Evolutionary conservation across 2,797 vertebrate species (phyloP).

Genomic region (Pithecia hirsuta): DNA sequence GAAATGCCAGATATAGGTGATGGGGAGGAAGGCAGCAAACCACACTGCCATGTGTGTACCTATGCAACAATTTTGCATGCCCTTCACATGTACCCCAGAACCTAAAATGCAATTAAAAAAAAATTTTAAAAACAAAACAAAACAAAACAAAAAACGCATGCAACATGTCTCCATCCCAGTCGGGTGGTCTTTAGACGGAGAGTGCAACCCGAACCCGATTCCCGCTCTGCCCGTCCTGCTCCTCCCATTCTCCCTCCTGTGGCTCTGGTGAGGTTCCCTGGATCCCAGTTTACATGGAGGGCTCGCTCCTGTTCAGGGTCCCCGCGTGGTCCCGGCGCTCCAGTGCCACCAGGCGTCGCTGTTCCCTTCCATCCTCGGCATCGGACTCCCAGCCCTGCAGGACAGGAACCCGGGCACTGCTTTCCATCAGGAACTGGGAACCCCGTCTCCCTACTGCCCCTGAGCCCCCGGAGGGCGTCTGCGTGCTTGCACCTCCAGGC

Average conservation of each 20-base stretch:
- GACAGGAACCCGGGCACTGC: accelerated
- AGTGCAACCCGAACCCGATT: no score
- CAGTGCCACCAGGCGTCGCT: background rate
- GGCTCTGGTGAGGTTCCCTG: no score
- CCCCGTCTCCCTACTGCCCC: accelerated
- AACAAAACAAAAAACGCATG: no score
- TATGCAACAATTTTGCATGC: no score
- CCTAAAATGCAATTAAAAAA: no score
- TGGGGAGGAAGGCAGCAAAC: no score
- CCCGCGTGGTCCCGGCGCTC: background rate
- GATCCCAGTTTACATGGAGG: background rate
- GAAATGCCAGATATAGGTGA: no score
- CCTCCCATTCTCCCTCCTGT: no score
- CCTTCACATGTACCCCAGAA: no score
- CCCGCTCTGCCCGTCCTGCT: no score
- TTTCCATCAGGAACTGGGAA: accelerated
- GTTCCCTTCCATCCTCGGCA: background rate
- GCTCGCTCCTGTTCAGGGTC: background rate
- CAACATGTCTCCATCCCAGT: accelerated
- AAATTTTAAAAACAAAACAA: no score
- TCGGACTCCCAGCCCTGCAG: background rate
- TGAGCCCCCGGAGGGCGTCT: accelerated
- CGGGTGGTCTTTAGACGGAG: accelerated
- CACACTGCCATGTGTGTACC: no score
- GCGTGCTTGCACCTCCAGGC: background rate